phyloP scores from a whole-genome alignment of 2,888 invertebrate genomes.

The Pyralis farinalis region DNA sequence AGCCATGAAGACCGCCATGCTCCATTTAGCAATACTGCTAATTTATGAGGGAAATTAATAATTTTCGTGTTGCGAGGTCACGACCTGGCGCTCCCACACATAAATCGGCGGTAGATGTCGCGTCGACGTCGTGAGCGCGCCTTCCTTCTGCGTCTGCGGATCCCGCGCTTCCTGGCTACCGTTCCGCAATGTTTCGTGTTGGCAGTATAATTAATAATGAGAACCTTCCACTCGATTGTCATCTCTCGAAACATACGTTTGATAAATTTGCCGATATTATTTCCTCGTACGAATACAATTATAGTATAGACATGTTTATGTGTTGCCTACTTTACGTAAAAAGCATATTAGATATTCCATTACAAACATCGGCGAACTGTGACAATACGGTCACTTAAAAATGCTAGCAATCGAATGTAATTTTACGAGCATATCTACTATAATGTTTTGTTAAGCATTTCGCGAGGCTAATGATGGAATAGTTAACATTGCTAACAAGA shows the following conservation, averaged over 20 bases:
- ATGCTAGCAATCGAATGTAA: too few species aligned
- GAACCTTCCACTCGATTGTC: conserved; percentile 27
- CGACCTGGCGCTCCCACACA: conserved; percentile 64
- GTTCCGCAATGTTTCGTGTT: conserved; percentile 36
- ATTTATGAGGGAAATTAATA: conserved; percentile 52
- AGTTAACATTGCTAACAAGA: too few species aligned
- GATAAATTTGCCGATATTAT: conserved; percentile 2
- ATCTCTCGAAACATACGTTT: conserved; percentile 15
- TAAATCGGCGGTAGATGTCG: conserved; percentile 59
- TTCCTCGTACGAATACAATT: not conserved
- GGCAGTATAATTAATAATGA: conserved; percentile 47
- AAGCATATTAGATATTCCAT: too few species aligned
- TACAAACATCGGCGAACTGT: too few species aligned
- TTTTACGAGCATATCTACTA: too few species aligned
- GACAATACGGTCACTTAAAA: too few species aligned
- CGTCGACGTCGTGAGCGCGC: conserved; percentile 40
- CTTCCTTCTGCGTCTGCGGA: conserved; percentile 28
- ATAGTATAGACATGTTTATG: not conserved
- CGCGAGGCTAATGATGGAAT: too few species aligned
- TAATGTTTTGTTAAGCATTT: too few species aligned
- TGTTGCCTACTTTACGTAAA: too few species aligned
- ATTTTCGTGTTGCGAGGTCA: conserved; percentile 57
- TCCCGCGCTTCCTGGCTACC: conserved; percentile 29
- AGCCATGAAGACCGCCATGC: conserved; percentile 7
- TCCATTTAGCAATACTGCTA: conserved; percentile 16